Evolutionary conservation across 2,113 vertebrate genomes (phyloP), one percentile per base, ranked within the genome.

Genomic region (Oreocharis arfaki): DNA sequence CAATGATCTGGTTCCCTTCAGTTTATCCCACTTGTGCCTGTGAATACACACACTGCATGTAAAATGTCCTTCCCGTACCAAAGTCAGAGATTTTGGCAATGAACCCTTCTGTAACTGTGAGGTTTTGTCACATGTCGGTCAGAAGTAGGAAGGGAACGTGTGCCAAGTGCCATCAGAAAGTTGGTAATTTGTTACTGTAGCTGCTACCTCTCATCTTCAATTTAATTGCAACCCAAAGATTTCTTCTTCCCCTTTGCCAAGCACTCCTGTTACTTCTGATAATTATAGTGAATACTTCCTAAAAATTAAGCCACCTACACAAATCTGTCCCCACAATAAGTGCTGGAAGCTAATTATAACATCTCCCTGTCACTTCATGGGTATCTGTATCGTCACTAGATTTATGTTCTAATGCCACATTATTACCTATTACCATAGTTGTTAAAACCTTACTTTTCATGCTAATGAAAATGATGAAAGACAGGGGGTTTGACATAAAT

Each of bases 381-480:
- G 46, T 96, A 67, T 79, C 93, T 74, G 37, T 77, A 92, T 70
- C 55, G 47, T 96, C 55, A 83, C 88, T 64, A 90, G 80, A 95
- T 93, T 97, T 96, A 96, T 96, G 84, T 87, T 92, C 88, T 94
- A 94, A 92, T 89, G 80, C 70, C 70, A 87, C 80, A 60, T 89
- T 95, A 95, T 94, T 95, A 87, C 77, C 87, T 96, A 97, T 95
- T 95, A 93, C 94, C 80, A 87, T 46, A 93, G 88, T 85, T 97
- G 92, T 96, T 97, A 97, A 96, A 96, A 96, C 84, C 95, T 96
- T 95, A 93, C 93, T 96, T 95, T 91, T 91, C 89, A 91, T 83
- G 93, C 88, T 96, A 96, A 96, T 97, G 95, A 94, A 96, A 96
- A 94, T 94, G 83, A 97, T 94, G 95, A 95, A 95, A 96, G 96